phyloP scores from a whole-genome alignment of 1,140 invertebrate genomes.

The Drosophila quadrilineata region DNA sequence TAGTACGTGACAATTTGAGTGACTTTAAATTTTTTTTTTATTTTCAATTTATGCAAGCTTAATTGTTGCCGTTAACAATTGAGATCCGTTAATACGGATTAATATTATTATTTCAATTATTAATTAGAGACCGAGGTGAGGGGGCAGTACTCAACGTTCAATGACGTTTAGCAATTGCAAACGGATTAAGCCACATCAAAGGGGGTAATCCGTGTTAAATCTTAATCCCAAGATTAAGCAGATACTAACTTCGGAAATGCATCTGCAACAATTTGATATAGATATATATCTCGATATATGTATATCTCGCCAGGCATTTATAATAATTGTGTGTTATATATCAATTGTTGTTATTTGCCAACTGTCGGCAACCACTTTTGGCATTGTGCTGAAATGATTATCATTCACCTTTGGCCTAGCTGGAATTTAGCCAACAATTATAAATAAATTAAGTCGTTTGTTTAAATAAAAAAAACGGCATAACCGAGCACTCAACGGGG shows the following conservation, averaged over 20 bases:
- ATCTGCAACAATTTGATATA: too few species aligned
- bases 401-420: neutral
- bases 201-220: too few species aligned
- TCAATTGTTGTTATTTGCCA: too few species aligned
- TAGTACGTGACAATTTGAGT: conserved; percentile 58
- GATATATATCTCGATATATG: neutral
- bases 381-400: neutral
- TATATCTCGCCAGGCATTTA: neutral
- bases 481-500: neutral
- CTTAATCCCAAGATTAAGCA: too few species aligned
- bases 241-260: too few species aligned
- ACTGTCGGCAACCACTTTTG: neutral
- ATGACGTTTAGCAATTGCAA: conserved; percentile 49
- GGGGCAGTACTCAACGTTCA: conserved; percentile 49
- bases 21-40: conserved; percentile 56
- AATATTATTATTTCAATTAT: too few species aligned
- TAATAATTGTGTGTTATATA: neutral
- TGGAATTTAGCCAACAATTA: conserved; percentile 9
- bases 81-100: conserved; percentile 52
- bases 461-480: neutral
- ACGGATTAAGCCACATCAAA: conserved; percentile 27
- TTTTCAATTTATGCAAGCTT: conserved; percentile 75
- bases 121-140: too few species aligned
- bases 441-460: conserved; percentile 1
- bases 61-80: conserved; percentile 65